phyloP scores from a whole-genome alignment of 2,888 invertebrate genomes.

The Aphodius sticticus region DNA sequence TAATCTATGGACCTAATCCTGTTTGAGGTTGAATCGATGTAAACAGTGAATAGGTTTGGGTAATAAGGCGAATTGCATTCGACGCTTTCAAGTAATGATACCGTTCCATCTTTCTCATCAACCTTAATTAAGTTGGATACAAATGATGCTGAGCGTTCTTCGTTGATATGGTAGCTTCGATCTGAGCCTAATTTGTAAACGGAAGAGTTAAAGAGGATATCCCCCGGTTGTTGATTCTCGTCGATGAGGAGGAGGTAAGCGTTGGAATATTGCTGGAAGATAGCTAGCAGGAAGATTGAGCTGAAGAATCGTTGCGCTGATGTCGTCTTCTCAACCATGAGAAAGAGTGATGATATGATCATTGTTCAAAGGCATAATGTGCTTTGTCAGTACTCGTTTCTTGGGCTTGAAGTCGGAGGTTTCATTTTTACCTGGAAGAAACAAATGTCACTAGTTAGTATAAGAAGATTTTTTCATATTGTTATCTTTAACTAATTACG shows the following conservation, averaged over 20 bases:
- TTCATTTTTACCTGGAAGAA: conserved; percentile 26
- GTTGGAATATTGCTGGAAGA: conserved; percentile 32
- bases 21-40: conserved; percentile 86
- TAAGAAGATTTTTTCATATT: too few relatives aligned
- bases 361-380: conserved; percentile 42
- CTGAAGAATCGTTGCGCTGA: conserved; percentile 21
- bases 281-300: conserved; percentile 16
- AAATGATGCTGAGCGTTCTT: conserved; percentile 82
- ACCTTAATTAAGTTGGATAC: conserved; percentile 81
- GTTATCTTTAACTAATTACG: too few relatives aligned
- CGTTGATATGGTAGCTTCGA: conserved; percentile 80
- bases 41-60: conserved; percentile 85
- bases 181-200: conserved; percentile 83
- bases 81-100: conserved; percentile 74
- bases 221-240: conserved; percentile 65
- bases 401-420: neutral
- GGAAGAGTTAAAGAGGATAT: conserved; percentile 79
- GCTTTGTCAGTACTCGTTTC: conserved; percentile 9
- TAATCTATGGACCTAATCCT: conserved; percentile 82
- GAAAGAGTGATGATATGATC: conserved; percentile 41
- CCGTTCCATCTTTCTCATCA: conserved; percentile 76
- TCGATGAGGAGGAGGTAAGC: conserved; percentile 56
- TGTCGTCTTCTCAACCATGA: conserved; percentile 45
- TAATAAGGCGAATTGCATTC: conserved; percentile 84
- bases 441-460: neutral